These are phyloP conservation scores for Trypoxylon attenuatum DNA, from an alignment of 2,888 invertebrate genomes.

Conservation along the genomic window DNA sequence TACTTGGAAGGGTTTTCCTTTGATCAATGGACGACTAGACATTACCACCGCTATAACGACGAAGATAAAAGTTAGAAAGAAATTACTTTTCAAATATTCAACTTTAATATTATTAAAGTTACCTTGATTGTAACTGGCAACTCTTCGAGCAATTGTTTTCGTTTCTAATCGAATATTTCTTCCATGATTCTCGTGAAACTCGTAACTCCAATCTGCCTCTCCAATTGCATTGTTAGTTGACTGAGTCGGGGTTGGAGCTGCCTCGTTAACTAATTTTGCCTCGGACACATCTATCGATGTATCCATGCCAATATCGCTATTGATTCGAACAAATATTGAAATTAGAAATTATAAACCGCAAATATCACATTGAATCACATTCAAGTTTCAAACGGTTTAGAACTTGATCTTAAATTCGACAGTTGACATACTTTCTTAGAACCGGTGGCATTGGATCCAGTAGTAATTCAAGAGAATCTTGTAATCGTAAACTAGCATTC, in stretches of 20 bases:
- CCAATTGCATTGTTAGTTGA: slow-evolving; percentile 52
- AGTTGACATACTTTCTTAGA: slow-evolving; percentile 65
- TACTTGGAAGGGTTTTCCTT: slow-evolving; percentile 73
- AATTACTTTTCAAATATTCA: slow-evolving; percentile 12
- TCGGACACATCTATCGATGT: slow-evolving; percentile 70
- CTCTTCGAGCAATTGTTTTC: slow-evolving; percentile 81
- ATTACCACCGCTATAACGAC: slow-evolving; percentile 75
- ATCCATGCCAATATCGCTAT: slow-evolving; percentile 72
- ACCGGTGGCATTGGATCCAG: slow-evolving; percentile 76
- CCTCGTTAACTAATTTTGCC: slow-evolving; percentile 66
- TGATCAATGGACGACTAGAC: slow-evolving; percentile 71
- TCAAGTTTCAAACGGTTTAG: neutral
- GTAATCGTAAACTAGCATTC: slow-evolving; percentile 75
- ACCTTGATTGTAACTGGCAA: slow-evolving; percentile 90
- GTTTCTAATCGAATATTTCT: slow-evolving; percentile 85
- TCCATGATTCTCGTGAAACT: slow-evolving; percentile 89
- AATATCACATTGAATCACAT: neutral
- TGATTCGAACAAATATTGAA: slow-evolving; percentile 11
- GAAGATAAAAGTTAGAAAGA: slow-evolving; percentile 12
- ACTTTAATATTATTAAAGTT: slow-evolving; percentile 21
- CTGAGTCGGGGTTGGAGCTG: slow-evolving; percentile 68
- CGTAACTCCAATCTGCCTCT: slow-evolving; percentile 76
- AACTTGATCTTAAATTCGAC: slow-evolving; percentile 6
- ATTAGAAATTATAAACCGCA: neutral
- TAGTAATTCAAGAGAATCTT: slow-evolving; percentile 80